Evolutionary conservation across 2,113 vertebrate genomes (phyloP).

Genomic region (Neogobius melanostomus): DNA sequence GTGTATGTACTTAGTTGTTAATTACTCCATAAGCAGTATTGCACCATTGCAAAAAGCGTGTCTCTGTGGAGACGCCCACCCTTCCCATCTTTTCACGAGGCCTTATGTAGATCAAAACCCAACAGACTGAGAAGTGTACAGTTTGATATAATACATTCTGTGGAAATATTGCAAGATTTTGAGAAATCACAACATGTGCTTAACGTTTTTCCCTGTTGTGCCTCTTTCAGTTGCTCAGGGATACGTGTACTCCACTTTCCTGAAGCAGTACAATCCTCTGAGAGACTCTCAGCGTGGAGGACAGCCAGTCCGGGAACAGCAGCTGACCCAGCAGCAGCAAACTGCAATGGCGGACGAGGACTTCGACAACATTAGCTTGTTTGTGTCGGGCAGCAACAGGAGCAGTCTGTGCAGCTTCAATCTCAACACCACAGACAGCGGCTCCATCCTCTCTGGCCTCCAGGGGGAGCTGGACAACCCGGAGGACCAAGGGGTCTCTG

Average conservation of each 20-base stretch:
- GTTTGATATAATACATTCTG: too few relatives aligned
- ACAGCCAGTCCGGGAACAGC: slow-evolving; percentile 45
- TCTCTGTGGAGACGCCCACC: too few relatives aligned
- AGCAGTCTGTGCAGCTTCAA: slow-evolving; percentile 72
- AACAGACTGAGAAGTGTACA: too few relatives aligned
- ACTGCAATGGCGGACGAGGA: slow-evolving; percentile 74
- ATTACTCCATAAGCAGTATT: too few relatives aligned
- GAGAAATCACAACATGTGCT: too few relatives aligned
- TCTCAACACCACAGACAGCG: slow-evolving; percentile 70
- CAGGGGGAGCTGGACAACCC: slow-evolving; percentile 71
- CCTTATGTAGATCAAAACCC: too few relatives aligned
- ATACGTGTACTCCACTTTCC: slow-evolving; percentile 93
- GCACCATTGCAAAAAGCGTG: too few relatives aligned
- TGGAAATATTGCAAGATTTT: too few relatives aligned
- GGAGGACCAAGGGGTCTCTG: slow-evolving; percentile 48
- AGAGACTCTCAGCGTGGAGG: slow-evolving; percentile 70
- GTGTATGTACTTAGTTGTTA: too few relatives aligned
- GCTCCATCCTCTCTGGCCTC: slow-evolving; percentile 75
- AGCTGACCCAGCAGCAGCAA: slow-evolving; percentile 50
- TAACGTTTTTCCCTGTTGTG: slow-evolving; percentile 1
- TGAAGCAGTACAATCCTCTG: slow-evolving; percentile 89
- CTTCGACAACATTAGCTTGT: slow-evolving; percentile 93
- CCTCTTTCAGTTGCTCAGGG: slow-evolving; percentile 79
- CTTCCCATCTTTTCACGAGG: too few relatives aligned
- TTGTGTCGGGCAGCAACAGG: slow-evolving; percentile 82